phyloP scores from a whole-genome alignment of 2,888 invertebrate species.

The Ecdyonurus torrentis region DNA sequence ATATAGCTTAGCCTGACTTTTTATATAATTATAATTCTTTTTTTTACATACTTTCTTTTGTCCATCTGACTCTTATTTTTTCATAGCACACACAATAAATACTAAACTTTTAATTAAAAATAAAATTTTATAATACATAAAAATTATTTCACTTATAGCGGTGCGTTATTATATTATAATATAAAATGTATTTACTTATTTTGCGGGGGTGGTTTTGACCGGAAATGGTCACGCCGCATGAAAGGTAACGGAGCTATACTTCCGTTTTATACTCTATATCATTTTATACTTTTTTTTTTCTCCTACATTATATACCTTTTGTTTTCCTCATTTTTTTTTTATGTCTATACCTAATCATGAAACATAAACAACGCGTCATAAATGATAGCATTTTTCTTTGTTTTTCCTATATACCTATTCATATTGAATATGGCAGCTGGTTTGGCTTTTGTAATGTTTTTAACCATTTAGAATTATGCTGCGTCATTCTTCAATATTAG shows the following conservation, averaged over 20 bases:
- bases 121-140: no score
- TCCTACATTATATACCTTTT: no score
- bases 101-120: no score
- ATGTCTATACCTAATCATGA: not conserved
- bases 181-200: no score
- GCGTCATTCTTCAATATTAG: not conserved
- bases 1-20: no score
- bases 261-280: not conserved
- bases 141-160: no score
- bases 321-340: not conserved
- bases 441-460: not conserved
- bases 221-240: constrained; percentile 1
- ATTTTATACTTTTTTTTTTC: not conserved
- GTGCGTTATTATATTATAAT: no score
- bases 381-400: not conserved
- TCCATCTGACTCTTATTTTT: no score
- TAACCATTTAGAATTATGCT: not conserved
- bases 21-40: no score
- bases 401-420: no score
- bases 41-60: no score
- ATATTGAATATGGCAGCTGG: not conserved
- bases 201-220: constrained; percentile 1
- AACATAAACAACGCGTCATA: not conserved
- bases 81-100: no score
- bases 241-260: constrained; percentile 1